Evolutionary conservation across 1,140 invertebrate genomes (phyloP).

Genomic region (Andricus grossulariae): DNA sequence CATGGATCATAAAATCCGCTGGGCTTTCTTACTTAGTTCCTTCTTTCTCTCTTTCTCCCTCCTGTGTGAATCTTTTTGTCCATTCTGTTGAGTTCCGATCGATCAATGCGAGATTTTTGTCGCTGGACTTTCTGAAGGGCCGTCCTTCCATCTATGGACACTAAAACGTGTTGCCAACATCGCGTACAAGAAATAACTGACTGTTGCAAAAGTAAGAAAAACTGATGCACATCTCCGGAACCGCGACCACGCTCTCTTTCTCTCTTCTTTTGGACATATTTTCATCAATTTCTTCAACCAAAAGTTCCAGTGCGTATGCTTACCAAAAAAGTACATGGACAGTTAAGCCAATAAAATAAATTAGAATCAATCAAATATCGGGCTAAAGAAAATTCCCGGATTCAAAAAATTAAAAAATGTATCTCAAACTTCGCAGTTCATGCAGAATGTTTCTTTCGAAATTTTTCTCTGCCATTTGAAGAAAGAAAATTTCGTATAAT

Average conservation of each 20-base stretch:
- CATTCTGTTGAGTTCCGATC: conserved; percentile 56
- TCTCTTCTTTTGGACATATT: conserved; percentile 17
- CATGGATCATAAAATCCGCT: conserved; percentile 24
- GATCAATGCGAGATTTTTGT: conserved; percentile 69
- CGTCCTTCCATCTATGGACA: conserved; percentile 64
- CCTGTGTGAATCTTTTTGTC: conserved; percentile 35
- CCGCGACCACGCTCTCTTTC: conserved; percentile 2
- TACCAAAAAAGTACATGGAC: too few species aligned
- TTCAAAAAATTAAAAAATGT: too few species aligned
- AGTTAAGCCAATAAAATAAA: too few species aligned
- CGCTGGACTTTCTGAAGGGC: conserved; percentile 56
- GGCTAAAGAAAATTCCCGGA: too few species aligned
- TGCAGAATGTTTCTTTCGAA: too few species aligned
- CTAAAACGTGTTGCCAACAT: conserved; percentile 70
- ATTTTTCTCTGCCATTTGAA: too few species aligned
- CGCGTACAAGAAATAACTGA: conserved; percentile 66
- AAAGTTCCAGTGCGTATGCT: neutral
- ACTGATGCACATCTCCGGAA: conserved; percentile 45
- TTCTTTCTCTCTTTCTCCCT: conserved; percentile 33
- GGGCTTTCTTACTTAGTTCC: conserved; percentile 15
- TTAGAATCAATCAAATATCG: too few species aligned
- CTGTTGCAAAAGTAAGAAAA: conserved; percentile 62
- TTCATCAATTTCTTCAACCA: neutral
- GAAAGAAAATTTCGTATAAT: neutral
- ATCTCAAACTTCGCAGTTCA: too few species aligned